These are phyloP conservation scores for Aurelia sp. DNA, from an alignment of 30 jellyfish, hydroid and myxozoan genomes.

Conservation along the genomic window DNA sequence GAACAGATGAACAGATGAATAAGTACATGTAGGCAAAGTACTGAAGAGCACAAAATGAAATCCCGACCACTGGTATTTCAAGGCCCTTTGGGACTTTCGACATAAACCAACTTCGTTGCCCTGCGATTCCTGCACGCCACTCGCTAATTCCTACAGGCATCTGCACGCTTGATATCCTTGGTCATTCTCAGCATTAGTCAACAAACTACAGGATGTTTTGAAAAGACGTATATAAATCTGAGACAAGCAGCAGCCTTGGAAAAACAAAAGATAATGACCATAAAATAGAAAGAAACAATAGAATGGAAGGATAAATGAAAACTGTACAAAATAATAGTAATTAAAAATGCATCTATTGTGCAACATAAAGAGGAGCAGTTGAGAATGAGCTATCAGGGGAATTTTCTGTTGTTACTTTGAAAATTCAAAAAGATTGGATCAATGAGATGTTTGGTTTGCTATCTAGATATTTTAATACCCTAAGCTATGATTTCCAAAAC, in stretches of 20 bases:
- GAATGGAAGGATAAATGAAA: background rate
- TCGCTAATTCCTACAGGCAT: conserved; percentile 64
- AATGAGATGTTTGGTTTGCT: conserved; percentile 25
- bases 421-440: conserved; percentile 4
- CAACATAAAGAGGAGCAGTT: no score
- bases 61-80: conserved; percentile 43
- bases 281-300: background rate
- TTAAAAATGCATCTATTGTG: no score
- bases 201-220: conserved; percentile 24
- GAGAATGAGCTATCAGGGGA: background rate
- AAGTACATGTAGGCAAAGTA: no score
- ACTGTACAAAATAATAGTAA: no score
- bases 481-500: no score
- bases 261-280: conserved; percentile 11
- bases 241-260: conserved; percentile 37
- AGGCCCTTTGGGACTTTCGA: conserved; percentile 47
- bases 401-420: conserved; percentile 19
- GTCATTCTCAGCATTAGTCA: conserved; percentile 7
- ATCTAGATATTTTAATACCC: no score
- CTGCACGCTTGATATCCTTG: conserved; percentile 24
- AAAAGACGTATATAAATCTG: conserved; percentile 10
- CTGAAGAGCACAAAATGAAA: background rate
- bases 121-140: conserved; percentile 69
- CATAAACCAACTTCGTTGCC: conserved; percentile 14
- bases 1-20: no score